A percentile compares a stretch with the other conserved stretches of the same genome.
These are phyloP conservation scores for Garra rufa DNA, from an alignment of 2,113 vertebrate species.

Conservation along the genomic window DNA sequence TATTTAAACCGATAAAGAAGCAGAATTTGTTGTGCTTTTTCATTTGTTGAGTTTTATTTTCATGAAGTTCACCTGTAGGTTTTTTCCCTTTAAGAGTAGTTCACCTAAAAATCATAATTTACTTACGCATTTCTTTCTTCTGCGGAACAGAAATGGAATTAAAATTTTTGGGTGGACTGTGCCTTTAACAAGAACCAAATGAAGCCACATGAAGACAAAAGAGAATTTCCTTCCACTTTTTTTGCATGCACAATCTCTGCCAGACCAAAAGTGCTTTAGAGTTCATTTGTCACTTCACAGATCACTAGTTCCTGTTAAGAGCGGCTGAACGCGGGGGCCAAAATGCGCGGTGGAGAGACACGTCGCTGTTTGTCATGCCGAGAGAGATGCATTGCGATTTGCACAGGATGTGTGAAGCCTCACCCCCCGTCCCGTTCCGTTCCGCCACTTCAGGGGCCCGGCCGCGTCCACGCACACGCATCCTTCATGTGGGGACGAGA, in stretches of 20 bases:
- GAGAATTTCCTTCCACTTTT: constrained; percentile 40
- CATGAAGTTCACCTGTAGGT: neutral
- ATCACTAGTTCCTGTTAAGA: constrained; percentile 79
- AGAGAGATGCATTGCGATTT: constrained; percentile 33
- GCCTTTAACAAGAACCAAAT: constrained; percentile 31
- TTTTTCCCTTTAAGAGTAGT: neutral
- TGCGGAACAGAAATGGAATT: neutral
- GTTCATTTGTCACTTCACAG: constrained; percentile 84
- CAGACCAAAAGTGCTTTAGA: constrained; percentile 73
- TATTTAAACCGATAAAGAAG: neutral
- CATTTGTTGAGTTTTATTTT: neutral
- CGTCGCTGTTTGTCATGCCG: constrained; percentile 9
- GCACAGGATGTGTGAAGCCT: constrained; percentile 28
- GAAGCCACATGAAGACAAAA: constrained; percentile 53
- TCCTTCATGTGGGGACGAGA: constrained; percentile 68
- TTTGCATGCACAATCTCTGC: neutral
- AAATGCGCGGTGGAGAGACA: constrained; percentile 56
- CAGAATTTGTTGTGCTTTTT: neutral
- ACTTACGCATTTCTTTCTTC: neutral
- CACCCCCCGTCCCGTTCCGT: constrained; percentile 11
- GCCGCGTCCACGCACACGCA: constrained; percentile 46
- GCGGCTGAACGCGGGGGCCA: constrained; percentile 73
- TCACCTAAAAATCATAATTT: neutral
- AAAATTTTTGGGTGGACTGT: neutral
- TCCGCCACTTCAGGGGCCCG: constrained; percentile 34